phyloP scores from a whole-genome alignment of 2,888 invertebrate species.

The Cremastinae sp. region DNA sequence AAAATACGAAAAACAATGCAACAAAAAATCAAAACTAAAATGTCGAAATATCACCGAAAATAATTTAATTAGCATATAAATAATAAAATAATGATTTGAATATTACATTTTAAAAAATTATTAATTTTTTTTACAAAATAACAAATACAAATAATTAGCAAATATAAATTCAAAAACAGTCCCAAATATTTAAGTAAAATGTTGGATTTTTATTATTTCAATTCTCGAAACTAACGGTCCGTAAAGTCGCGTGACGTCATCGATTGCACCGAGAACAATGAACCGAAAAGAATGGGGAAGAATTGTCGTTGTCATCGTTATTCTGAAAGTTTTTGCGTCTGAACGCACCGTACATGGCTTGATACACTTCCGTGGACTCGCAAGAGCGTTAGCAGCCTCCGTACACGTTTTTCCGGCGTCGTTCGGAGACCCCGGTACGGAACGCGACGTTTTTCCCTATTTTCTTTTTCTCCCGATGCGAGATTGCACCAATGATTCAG shows the following conservation, averaged over 20 bases:
- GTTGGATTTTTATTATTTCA: constrained; percentile 42
- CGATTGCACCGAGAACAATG: constrained; percentile 33
- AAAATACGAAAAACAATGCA: too few relatives aligned
- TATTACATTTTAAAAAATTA: too few relatives aligned
- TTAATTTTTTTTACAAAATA: too few relatives aligned
- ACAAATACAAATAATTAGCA: too few relatives aligned
- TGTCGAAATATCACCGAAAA: too few relatives aligned
- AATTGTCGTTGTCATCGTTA: constrained; percentile 39
- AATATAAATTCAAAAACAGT: too few relatives aligned
- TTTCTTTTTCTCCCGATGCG: not conserved
- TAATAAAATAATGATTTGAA: too few relatives aligned
- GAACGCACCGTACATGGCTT: constrained; percentile 1
- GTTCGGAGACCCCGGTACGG: constrained; percentile 12
- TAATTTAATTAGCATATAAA: too few relatives aligned
- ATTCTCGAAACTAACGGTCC: constrained; percentile 47
- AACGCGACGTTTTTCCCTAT: not conserved
- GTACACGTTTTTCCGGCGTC: constrained; percentile 21
- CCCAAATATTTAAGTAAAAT: not conserved
- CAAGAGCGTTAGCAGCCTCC: not conserved
- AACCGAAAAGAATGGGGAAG: constrained; percentile 38
- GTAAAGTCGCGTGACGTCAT: constrained; percentile 59
- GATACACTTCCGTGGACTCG: constrained; percentile 15
- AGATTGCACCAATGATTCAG: constrained; percentile 27
- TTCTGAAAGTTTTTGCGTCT: constrained; percentile 19
- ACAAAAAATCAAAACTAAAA: too few relatives aligned